Percentiles rank a stretch among this genome's conserved stretches.
phyloP scores from a whole-genome alignment of 1,140 invertebrate species.

The Hesperophylax magnus region DNA sequence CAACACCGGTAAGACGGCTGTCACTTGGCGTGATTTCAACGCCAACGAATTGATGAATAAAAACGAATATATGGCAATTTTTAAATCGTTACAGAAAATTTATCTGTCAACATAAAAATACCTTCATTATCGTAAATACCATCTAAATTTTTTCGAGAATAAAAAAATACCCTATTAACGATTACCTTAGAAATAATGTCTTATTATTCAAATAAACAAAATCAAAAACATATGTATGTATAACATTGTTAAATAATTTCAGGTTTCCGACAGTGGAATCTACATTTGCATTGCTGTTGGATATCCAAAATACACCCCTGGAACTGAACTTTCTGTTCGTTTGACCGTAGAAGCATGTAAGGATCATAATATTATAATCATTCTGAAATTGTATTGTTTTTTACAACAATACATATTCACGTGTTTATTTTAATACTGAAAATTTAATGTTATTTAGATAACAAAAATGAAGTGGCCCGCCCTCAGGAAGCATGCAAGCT shows the following conservation, averaged over 20 bases:
- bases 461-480: conserved; percentile 64
- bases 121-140: too few species aligned
- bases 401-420: neutral
- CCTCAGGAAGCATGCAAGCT: conserved; percentile 76
- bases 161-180: too few species aligned
- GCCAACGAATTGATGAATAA: too few species aligned
- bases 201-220: too few species aligned
- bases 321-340: conserved; percentile 74
- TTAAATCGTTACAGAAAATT: too few species aligned
- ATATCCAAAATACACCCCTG: conserved; percentile 68
- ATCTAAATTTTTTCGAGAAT: too few species aligned
- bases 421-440: neutral
- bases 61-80: too few species aligned
- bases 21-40: too few species aligned
- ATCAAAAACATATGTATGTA: too few species aligned
- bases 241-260: neutral
- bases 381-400: neutral
- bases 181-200: too few species aligned
- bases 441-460: conserved; percentile 60
- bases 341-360: conserved; percentile 83
- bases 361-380: conserved; percentile 22
- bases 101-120: too few species aligned
- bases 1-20: too few species aligned
- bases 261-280: conserved; percentile 80
- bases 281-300: conserved; percentile 88